phyloP scores from a whole-genome alignment of 2,113 vertebrate species.

The Solenodon paradoxus region DNA sequence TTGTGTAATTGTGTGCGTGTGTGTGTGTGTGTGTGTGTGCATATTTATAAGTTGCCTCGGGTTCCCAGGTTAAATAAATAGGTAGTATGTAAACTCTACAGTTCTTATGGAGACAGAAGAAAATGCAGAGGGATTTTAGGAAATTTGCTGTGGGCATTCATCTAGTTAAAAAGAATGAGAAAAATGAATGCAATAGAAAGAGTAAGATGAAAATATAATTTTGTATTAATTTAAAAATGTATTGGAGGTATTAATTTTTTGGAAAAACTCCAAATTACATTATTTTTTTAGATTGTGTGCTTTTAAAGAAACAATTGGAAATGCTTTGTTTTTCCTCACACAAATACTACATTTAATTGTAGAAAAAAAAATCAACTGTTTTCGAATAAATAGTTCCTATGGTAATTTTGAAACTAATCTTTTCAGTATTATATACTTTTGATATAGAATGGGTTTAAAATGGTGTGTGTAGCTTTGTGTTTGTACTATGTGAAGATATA shows the following conservation, averaged over 20 bases:
- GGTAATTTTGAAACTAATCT: neutral
- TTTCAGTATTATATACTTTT: neutral
- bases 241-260: neutral
- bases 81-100: neutral
- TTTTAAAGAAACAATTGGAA: neutral
- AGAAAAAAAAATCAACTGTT: neutral
- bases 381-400: neutral
- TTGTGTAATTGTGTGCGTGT: fast-evolving
- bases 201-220: neutral
- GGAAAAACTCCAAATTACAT: neutral
- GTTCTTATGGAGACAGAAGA: neutral
- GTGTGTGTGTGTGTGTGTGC: neutral
- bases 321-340: neutral
- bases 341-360: neutral
- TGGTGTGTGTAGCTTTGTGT: neutral
- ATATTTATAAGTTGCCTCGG: neutral
- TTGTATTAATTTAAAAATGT: neutral
- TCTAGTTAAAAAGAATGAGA: neutral
- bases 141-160: neutral
- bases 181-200: neutral
- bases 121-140: neutral
- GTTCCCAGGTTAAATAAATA: neutral
- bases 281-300: neutral
- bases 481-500: neutral
- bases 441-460: neutral